phyloP scores from a whole-genome alignment of 2,888 invertebrate genomes.

The Mythimna vitellina region DNA sequence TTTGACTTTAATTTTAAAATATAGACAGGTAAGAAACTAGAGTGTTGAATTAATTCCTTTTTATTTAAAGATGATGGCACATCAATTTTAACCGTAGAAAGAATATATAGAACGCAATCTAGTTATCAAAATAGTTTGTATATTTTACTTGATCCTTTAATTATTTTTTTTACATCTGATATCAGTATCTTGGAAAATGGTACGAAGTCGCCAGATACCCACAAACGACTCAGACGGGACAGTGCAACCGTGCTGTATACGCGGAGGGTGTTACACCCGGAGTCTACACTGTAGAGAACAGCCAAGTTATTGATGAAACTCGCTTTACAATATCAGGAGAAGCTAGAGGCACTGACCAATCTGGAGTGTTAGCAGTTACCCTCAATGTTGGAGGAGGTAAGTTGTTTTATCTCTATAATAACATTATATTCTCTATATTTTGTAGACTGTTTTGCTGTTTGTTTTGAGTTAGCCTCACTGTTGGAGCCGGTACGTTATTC shows the following conservation, averaged over 20 bases:
- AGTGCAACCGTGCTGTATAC: constrained; percentile 91
- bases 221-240: constrained; percentile 90
- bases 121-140: too few relatives aligned
- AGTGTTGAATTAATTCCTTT: too few relatives aligned
- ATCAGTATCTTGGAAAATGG: constrained; percentile 85
- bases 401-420: too few relatives aligned
- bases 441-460: too few relatives aligned
- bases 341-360: constrained; percentile 85
- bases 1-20: too few relatives aligned
- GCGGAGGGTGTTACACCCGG: constrained; percentile 60
- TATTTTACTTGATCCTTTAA: too few relatives aligned
- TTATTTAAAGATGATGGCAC: too few relatives aligned
- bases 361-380: constrained; percentile 88
- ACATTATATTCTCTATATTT: too few relatives aligned
- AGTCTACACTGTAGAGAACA: constrained; percentile 70
- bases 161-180: not conserved
- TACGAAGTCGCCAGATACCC: constrained; percentile 92
- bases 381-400: constrained; percentile 79
- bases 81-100: too few relatives aligned
- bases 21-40: too few relatives aligned
- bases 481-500: constrained; percentile 83
- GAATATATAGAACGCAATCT: too few relatives aligned
- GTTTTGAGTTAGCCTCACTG: too few relatives aligned
- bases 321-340: constrained; percentile 87
- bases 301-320: constrained; percentile 81